These are phyloP conservation scores for Rhadina sibilatrix DNA, from an alignment of 2,113 vertebrate genomes.

Conservation along the genomic window DNA sequence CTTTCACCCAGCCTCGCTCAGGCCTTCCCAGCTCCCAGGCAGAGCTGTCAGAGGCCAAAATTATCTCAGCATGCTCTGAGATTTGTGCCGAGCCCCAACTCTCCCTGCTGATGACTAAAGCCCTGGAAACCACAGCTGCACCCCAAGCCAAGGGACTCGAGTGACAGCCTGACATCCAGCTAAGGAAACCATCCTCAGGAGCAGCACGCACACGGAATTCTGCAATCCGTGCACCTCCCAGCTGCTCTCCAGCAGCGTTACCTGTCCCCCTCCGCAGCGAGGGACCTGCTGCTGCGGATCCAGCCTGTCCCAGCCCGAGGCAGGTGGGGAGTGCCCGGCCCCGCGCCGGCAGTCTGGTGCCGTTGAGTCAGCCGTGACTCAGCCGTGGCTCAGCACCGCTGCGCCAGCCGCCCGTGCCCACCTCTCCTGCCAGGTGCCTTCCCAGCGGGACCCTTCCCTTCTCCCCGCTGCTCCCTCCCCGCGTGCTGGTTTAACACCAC, in stretches of 20 bases:
- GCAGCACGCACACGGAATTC: rapidly evolving
- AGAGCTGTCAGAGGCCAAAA: neutral
- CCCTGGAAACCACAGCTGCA: neutral
- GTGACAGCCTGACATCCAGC: neutral
- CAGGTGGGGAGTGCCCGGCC: neutral
- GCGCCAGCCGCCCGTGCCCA: neutral
- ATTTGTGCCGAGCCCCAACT: neutral
- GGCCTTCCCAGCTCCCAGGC: neutral
- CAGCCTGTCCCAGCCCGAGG: rapidly evolving
- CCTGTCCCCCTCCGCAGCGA: rapidly evolving
- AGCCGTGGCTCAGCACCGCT: neutral
- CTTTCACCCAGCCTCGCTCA: neutral
- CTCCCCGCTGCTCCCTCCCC: neutral
- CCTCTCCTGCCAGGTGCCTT: neutral
- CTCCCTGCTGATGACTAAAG: neutral
- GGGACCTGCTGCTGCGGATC: neutral
- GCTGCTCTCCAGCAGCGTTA: neutral
- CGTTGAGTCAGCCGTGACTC: constrained; percentile 47
- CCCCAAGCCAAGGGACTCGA: neutral
- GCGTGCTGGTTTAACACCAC: rapidly evolving
- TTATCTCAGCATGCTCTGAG: rapidly evolving
- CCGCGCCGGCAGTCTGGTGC: neutral
- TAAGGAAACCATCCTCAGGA: rapidly evolving
- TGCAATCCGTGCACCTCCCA: rapidly evolving
- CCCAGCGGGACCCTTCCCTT: neutral